These are phyloP conservation scores for Microcebus griseorufus DNA, from an alignment of 2,113 vertebrate species.

Conservation along the genomic window DNA sequence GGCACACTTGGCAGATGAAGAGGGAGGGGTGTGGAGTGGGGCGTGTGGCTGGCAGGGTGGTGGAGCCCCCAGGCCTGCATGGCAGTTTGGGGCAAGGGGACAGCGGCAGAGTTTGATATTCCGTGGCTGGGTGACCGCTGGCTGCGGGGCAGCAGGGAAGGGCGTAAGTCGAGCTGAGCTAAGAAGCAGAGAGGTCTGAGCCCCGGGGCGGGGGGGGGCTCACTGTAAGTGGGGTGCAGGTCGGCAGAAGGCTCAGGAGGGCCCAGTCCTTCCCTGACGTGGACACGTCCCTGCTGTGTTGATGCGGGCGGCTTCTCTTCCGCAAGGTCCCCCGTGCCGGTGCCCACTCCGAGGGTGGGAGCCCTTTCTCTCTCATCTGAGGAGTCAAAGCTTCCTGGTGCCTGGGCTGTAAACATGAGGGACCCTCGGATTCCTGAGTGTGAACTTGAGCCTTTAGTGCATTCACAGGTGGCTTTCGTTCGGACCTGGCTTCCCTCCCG, in stretches of 20 bases:
- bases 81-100: neutral
- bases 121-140: rapidly evolving
- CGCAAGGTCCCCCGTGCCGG: rapidly evolving
- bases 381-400: rapidly evolving
- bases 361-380: rapidly evolving
- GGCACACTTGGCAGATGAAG: neutral
- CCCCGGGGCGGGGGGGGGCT: too few species aligned
- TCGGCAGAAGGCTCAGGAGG: neutral
- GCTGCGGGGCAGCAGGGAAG: neutral
- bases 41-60: rapidly evolving
- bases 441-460: neutral
- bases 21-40: neutral
- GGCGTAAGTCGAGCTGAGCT: neutral
- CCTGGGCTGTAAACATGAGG: rapidly evolving
- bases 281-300: neutral
- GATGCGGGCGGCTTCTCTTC: neutral
- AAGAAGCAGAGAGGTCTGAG: neutral
- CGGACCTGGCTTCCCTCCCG: neutral
- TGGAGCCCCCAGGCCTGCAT: too few species aligned
- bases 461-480: too few species aligned
- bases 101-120: neutral
- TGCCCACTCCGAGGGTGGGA: rapidly evolving
- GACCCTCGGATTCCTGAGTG: rapidly evolving
- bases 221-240: too few species aligned
- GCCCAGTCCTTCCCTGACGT: neutral